Conservation (phyloP, 2,797 vertebrate species). For the Chiroxiphia lanceolata region DNA sequence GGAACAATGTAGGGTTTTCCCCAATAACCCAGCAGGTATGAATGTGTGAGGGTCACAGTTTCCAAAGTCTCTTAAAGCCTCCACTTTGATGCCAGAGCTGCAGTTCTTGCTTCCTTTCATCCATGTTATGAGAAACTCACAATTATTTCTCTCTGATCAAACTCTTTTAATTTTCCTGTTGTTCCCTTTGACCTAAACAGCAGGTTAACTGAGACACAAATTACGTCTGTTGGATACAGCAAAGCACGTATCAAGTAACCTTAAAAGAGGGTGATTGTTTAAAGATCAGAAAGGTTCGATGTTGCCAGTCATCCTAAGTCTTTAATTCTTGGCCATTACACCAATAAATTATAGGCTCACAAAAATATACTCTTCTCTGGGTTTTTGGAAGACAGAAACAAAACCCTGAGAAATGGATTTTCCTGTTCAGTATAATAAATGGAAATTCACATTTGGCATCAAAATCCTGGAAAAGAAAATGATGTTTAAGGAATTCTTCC, state of each 20-base stretch:
- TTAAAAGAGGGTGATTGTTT: conserved; percentile 28
- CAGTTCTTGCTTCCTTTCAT: background rate
- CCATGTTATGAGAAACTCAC: background rate
- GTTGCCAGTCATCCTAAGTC: background rate
- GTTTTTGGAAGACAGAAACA: conserved; percentile 23
- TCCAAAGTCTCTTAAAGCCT: accelerated
- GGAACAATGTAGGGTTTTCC: accelerated
- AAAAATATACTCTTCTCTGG: background rate
- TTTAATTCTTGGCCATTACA: conserved; percentile 39
- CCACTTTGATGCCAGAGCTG: background rate
- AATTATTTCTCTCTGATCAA: background rate
- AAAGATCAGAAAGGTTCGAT: background rate
- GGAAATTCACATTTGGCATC: background rate
- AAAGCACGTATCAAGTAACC: background rate
- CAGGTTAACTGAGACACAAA: background rate
- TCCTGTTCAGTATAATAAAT: background rate
- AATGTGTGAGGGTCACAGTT: accelerated
- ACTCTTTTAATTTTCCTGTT: background rate
- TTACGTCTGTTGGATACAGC: background rate
- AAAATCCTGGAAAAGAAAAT: background rate
- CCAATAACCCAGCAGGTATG: background rate
- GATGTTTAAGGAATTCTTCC: background rate
- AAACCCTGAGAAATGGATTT: background rate
- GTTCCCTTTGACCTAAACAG: background rate
- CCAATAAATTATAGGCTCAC: conserved; percentile 42